Percentiles rank a stretch among this genome's conserved stretches.
Evolutionary conservation across 2,888 invertebrate genomes (phyloP).

Genomic region (Calameuta filiformis): DNA sequence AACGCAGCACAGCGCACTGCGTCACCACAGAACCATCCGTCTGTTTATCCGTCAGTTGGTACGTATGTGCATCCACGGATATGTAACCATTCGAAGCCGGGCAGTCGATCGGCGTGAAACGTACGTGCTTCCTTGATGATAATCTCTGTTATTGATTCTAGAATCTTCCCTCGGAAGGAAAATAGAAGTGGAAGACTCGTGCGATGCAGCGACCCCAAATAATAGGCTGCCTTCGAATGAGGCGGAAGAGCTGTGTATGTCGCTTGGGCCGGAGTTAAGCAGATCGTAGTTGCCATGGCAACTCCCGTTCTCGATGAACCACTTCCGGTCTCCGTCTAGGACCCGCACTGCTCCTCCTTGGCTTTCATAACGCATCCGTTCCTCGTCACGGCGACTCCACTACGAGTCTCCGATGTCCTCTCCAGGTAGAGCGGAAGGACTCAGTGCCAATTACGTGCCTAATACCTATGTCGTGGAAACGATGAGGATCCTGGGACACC

Average conservation of each 20-base stretch:
- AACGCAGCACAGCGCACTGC: conserved; percentile 37
- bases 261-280: conserved; percentile 47
- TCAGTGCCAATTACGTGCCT: not conserved
- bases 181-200: not conserved
- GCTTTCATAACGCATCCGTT: conserved; percentile 12
- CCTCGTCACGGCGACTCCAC: not conserved
- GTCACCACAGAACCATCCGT: conserved; percentile 26
- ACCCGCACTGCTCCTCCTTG: conserved; percentile 6
- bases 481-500: not conserved
- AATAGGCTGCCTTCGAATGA: conserved; percentile 52
- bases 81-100: not conserved
- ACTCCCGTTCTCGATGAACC: conserved; percentile 49
- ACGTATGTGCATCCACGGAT: not conserved
- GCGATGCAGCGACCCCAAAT: conserved; percentile 45
- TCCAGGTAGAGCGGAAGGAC: conserved; percentile 6
- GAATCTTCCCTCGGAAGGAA: not conserved
- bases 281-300: conserved; percentile 52
- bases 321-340: conserved; percentile 42
- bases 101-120: not conserved
- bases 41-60: not conserved
- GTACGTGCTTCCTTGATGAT: not conserved
- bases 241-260: conserved; percentile 43
- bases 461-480: not conserved
- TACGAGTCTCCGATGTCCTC: not conserved
- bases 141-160: not conserved